A percentile compares a stretch with the other conserved stretches of the same genome.
phyloP scores from a whole-genome alignment of 2,113 vertebrate species.

The Syngnathus typhle region DNA sequence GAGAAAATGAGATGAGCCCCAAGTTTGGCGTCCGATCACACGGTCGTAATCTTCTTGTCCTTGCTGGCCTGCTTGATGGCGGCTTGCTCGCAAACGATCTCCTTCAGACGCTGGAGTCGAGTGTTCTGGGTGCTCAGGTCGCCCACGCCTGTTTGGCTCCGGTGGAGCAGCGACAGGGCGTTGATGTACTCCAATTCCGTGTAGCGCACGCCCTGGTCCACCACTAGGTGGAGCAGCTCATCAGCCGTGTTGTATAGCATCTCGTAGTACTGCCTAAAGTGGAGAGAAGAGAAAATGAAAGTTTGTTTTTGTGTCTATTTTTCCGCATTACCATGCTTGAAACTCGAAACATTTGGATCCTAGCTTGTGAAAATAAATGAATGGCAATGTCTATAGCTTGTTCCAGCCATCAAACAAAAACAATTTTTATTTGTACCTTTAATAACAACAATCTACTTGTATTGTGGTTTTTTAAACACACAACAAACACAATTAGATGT shows the following conservation, averaged over 20 bases:
- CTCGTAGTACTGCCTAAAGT: constrained; percentile 89
- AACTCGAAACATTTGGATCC: too few species aligned
- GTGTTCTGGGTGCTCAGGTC: constrained; percentile 91
- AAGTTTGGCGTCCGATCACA: constrained; percentile 65
- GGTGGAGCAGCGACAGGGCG: constrained; percentile 88
- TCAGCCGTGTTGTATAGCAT: constrained; percentile 97
- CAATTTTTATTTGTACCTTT: too few species aligned
- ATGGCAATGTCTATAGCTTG: too few species aligned
- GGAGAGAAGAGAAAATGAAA: not conserved
- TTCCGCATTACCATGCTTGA: too few species aligned
- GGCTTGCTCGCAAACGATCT: constrained; percentile 97
- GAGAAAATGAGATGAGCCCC: constrained; percentile 66
- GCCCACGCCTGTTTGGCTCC: constrained; percentile 94
- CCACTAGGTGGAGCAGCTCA: constrained; percentile 93
- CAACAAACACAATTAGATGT: too few species aligned
- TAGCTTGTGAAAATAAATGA: too few species aligned
- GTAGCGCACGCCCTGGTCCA: constrained; percentile 97
- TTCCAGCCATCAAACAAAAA: too few species aligned
- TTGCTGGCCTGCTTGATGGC: constrained; percentile 98
- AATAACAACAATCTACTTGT: too few species aligned
- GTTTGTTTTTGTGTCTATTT: not conserved
- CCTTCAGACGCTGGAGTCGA: constrained; percentile 90
- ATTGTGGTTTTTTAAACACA: too few species aligned
- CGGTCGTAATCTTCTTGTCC: constrained; percentile 98
- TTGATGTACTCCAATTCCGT: constrained; percentile 97